A percentile compares a stretch with the other conserved stretches of the same genome.
Conservation (phyloP, 2,888 invertebrate genomes). For the Deroplatys truncata region DNA sequence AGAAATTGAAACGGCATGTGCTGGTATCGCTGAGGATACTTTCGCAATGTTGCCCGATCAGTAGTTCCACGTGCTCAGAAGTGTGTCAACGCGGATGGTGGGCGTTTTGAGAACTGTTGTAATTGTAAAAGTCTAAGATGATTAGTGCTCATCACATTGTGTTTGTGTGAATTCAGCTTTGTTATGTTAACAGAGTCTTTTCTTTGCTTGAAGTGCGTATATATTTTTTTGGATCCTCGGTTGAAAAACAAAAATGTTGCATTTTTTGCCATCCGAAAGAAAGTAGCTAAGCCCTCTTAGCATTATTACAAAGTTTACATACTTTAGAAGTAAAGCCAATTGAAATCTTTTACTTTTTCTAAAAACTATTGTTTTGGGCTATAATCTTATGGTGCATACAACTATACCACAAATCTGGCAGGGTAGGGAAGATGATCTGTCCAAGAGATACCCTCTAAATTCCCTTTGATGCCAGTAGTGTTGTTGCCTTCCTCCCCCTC, state of each 20-base stretch:
- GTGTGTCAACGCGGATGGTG: too few species aligned
- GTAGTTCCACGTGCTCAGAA: too few species aligned
- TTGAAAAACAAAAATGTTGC: not conserved
- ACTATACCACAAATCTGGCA: conserved; percentile 5
- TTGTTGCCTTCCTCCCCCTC: conserved; percentile 26
- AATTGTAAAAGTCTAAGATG: too few species aligned
- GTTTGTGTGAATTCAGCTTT: too few species aligned
- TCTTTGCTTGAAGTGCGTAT: too few species aligned
- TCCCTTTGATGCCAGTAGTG: conserved; percentile 20
- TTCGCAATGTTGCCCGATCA: too few species aligned
- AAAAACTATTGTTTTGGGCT: not conserved
- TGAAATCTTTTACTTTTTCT: not conserved
- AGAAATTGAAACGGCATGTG: too few species aligned
- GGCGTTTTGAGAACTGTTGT: too few species aligned
- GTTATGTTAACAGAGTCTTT: too few species aligned
- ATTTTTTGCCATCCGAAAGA: not conserved
- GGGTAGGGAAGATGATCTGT: not conserved
- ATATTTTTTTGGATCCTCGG: too few species aligned
- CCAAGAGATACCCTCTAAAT: conserved; percentile 22
- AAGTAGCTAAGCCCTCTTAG: not conserved
- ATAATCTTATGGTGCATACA: not conserved
- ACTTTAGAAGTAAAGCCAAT: not conserved
- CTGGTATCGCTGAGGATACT: too few species aligned
- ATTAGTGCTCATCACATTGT: too few species aligned
- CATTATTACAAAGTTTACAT: not conserved